Conservation (phyloP, 2,797 vertebrate species). For the Cyclopterus lumpus region DNA sequence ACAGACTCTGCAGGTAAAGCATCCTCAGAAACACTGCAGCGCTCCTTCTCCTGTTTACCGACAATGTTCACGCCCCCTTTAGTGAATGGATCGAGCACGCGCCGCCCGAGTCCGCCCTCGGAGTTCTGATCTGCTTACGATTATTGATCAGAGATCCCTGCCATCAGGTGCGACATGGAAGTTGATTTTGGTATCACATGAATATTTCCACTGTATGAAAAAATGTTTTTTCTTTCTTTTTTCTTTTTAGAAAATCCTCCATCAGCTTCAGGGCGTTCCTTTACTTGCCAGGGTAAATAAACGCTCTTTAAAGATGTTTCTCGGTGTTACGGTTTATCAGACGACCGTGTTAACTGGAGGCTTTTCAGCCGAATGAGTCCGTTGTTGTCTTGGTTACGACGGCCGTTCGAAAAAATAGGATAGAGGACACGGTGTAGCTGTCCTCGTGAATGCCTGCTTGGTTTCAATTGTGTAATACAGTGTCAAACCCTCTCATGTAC, state of each 20-base stretch:
- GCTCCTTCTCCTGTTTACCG: neutral
- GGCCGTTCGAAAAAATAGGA: no score
- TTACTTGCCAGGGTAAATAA: constrained; percentile 89
- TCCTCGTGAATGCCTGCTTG: no score
- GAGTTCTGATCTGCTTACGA: constrained; percentile 89
- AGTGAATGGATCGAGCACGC: constrained; percentile 88
- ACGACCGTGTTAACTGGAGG: no score
- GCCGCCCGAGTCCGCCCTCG: constrained; percentile 83
- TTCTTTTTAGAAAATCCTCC: constrained; percentile 84
- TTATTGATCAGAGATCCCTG: constrained; percentile 88
- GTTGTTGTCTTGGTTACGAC: no score
- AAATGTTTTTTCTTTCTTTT: constrained; percentile 3
- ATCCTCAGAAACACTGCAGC: neutral
- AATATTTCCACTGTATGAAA: neutral
- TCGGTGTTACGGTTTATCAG: no score
- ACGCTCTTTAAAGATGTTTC: neutral
- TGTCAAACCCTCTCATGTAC: no score
- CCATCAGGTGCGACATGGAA: constrained; percentile 86
- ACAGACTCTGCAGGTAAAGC: constrained; percentile 89
- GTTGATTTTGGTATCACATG: neutral
- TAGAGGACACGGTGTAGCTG: no score
- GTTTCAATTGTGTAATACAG: no score
- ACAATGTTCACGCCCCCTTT: neutral
- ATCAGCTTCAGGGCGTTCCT: constrained; percentile 84
- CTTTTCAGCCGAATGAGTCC: no score